A percentile compares a stretch with the other conserved stretches of the same genome.
phyloP scores from a whole-genome alignment of 2,888 invertebrate species.

The Lissocephala sabroskyi region DNA sequence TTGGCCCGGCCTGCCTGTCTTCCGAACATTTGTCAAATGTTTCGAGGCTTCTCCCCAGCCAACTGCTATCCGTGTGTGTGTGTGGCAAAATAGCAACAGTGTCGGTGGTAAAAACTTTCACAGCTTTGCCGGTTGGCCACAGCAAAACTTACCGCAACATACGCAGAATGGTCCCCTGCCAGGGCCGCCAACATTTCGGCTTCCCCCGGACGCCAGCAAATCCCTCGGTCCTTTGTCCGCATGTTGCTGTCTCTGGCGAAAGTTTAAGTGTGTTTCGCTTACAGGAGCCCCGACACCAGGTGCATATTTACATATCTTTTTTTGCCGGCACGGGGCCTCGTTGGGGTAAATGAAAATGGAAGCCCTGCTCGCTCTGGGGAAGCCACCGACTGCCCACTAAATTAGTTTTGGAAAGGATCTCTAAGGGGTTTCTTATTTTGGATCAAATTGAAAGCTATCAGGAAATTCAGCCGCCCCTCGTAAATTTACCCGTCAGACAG shows the following conservation, averaged over 20 bases:
- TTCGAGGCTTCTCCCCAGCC: constrained; percentile 36
- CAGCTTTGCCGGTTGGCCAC: constrained; percentile 38
- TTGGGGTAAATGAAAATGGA: constrained; percentile 21
- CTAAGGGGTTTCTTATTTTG: no score
- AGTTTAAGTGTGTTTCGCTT: constrained; percentile 50
- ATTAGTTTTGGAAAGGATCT: no score
- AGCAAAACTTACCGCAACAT: constrained; percentile 31
- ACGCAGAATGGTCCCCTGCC: constrained; percentile 1
- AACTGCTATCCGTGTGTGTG: constrained; percentile 5
- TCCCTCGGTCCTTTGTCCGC: constrained; percentile 2
- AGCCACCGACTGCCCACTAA: constrained; percentile 45
- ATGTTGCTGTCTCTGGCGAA: constrained; percentile 20
- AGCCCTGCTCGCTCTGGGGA: constrained; percentile 26
- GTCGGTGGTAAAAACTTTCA: constrained; percentile 43
- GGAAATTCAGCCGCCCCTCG: no score
- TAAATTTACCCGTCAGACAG: constrained; percentile 56
- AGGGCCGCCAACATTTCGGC: not conserved
- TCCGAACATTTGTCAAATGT: constrained; percentile 62
- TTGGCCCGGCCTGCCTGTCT: constrained; percentile 19
- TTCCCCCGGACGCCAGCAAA: not conserved
- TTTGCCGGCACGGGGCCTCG: not conserved
- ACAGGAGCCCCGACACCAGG: constrained; percentile 35
- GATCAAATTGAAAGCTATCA: no score
- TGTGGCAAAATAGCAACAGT: constrained; percentile 53
- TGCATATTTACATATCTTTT: constrained; percentile 56